Evolutionary conservation across 2,888 invertebrate species (phyloP).

Genomic region (Globia sparganii): DNA sequence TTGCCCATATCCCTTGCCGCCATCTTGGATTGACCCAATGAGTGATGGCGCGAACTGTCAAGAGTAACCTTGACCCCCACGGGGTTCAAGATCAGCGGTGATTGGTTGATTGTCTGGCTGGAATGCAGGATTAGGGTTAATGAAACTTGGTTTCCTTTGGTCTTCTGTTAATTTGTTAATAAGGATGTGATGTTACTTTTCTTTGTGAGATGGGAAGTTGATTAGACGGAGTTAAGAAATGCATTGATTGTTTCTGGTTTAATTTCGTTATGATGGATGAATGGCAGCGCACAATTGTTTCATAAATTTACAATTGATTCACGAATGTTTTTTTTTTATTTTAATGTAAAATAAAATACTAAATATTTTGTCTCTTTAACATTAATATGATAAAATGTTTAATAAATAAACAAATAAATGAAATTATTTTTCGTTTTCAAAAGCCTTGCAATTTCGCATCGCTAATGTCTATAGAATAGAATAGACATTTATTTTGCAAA

Average conservation of each 20-base stretch:
- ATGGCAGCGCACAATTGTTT: not conserved
- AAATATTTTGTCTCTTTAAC: not conserved
- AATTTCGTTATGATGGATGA: not conserved
- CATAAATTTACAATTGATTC: not conserved
- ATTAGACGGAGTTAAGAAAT: not conserved
- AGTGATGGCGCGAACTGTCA: constrained; percentile 49
- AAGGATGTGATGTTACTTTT: constrained; percentile 25
- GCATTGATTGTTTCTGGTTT: not conserved
- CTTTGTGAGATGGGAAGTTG: constrained; percentile 2
- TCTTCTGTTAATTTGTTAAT: constrained; percentile 26
- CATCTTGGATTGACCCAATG: constrained; percentile 62
- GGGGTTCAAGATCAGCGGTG: constrained; percentile 57
- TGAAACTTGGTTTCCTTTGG: constrained; percentile 38
- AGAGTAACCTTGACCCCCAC: constrained; percentile 54
- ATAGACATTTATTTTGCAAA: not conserved
- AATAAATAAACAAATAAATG: not conserved
- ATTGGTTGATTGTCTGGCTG: constrained; percentile 49
- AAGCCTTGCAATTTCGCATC: too few species aligned
- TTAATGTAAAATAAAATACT: not conserved
- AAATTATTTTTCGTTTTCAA: not conserved
- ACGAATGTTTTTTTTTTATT: not conserved
- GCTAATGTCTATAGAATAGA: not conserved
- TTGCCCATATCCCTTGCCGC: constrained; percentile 64
- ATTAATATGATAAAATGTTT: not conserved
- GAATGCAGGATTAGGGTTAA: constrained; percentile 39